Base-by-base conservation (phyloP, 2,888 invertebrate species). In the Periphyllus acericola region DNA sequence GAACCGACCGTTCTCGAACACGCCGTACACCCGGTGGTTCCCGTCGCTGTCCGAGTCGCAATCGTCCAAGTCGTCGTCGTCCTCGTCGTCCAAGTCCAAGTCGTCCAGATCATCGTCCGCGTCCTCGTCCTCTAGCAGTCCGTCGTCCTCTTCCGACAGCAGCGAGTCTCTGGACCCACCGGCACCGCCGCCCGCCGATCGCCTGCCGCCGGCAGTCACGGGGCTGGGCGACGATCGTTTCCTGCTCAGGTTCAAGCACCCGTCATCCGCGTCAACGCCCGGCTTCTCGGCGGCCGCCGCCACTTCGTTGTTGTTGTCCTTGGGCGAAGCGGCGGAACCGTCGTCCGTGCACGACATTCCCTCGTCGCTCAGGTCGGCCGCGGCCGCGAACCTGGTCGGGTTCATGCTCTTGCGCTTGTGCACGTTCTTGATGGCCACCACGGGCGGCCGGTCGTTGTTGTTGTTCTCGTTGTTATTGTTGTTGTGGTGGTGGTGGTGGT, bases 401-500 rank as follows among this genome's bases (percentile, higher is more conserved):
- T 97, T 97, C 90, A 96, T 95, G 90, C 95, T 97, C 92, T 98
- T 98, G 52, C 97, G 93, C 92, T 98, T 98, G 87, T 97, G 93
- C 91, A 95, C 95, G 91, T 94, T 94, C n/a, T 95, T 94, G 90
- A 94, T 94, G 52, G 93, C 93, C 89, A 92, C 90, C 91, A 89
- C 91, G 90, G 93, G 93, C 90, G 93, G 93, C 83, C 93, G 93
- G 72, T 92, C 93, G 83, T 91, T 91, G 91, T 93, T 92, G 68
- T 93, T 93, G 29, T 93, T 92, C 90, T 94, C 93, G 89, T 94
- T 94, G 90, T 36, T 89, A 68, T 82, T 78, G 34, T 83, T 68
- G 34, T 78, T 79, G 19, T 86, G 52, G 36, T 86, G 36, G 25
- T 79, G 11, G 11, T 55, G 46, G 29, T 71, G 93, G 76, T 92